Conservation (phyloP, 2,797 vertebrate species). For the Enoplosus armatus region DNA sequence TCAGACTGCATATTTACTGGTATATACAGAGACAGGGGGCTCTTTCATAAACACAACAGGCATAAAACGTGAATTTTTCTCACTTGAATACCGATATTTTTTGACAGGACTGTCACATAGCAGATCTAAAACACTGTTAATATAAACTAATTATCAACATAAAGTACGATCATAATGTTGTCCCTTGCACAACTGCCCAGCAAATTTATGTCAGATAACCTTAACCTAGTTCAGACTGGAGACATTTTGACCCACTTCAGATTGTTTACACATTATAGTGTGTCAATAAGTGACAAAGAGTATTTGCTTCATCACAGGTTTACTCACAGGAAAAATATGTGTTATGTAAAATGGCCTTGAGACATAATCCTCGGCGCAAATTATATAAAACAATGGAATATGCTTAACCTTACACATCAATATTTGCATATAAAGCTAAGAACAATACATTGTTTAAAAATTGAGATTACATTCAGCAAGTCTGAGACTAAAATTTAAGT, state of each 20-base stretch:
- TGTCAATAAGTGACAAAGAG: not conserved
- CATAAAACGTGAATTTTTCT: not conserved
- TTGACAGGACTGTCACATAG: not conserved
- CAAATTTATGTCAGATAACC: slow-evolving; percentile 2
- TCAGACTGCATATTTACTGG: not conserved
- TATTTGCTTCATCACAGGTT: not conserved
- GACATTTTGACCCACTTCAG: not conserved
- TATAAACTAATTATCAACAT: not conserved
- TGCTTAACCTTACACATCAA: not conserved
- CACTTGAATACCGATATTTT: not conserved
- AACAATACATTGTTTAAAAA: not conserved
- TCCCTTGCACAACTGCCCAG: not conserved
- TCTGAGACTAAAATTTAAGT: not conserved
- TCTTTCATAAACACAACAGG: not conserved
- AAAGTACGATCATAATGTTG: not conserved
- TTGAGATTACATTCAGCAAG: not conserved
- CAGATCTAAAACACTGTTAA: not conserved
- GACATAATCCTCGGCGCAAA: not conserved
- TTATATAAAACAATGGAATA: not conserved
- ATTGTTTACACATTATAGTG: slow-evolving; percentile 3
- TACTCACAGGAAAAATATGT: not conserved
- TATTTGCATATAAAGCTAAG: not conserved
- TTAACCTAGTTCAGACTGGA: not conserved
- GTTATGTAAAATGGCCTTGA: not conserved
- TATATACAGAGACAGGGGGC: no score